Percentiles rank a stretch among this genome's conserved stretches.
Evolutionary conservation across 2,888 invertebrate species (phyloP).

Genomic region (Thecophora atra): DNA sequence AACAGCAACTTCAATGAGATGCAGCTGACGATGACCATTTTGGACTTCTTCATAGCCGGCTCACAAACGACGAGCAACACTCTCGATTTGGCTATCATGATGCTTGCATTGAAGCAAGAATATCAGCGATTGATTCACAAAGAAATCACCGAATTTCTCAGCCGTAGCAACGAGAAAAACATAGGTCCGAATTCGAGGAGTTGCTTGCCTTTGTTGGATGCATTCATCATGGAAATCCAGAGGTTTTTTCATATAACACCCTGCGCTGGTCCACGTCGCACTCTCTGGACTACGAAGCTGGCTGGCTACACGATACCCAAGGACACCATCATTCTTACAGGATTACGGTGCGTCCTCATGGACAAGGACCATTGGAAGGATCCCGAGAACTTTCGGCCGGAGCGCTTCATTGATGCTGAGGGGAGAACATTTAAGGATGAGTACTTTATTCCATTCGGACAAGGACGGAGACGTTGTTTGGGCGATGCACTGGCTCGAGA

Average conservation of each 20-base stretch:
- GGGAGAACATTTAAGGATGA: slow-evolving; percentile 57
- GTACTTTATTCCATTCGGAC: slow-evolving; percentile 63
- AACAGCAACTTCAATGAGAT: slow-evolving; percentile 68
- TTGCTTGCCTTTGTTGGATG: slow-evolving; percentile 67
- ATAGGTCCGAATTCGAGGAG: not conserved
- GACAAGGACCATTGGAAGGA: slow-evolving; percentile 71
- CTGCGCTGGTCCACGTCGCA: slow-evolving; percentile 70
- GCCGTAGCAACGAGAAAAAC: not conserved
- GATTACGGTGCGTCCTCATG: slow-evolving; percentile 69
- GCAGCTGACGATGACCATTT: slow-evolving; percentile 72
- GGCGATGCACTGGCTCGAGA: slow-evolving; percentile 73
- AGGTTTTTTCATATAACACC: slow-evolving; percentile 70
- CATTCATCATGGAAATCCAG: slow-evolving; percentile 70
- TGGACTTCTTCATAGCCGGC: slow-evolving; percentile 77
- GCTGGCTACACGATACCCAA: slow-evolving; percentile 70
- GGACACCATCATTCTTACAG: slow-evolving; percentile 68
- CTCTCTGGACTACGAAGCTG: slow-evolving; percentile 68
- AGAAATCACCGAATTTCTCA: slow-evolving; percentile 67
- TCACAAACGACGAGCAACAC: slow-evolving; percentile 73
- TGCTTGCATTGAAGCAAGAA: slow-evolving; percentile 70
- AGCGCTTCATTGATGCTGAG: slow-evolving; percentile 69
- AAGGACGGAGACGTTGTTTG: slow-evolving; percentile 73
- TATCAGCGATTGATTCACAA: slow-evolving; percentile 70
- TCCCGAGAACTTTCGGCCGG: slow-evolving; percentile 73
- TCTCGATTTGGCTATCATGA: slow-evolving; percentile 71